Base-by-base conservation (phyloP, 2,888 invertebrate species). In the Hydropsyche betteni region DNA sequence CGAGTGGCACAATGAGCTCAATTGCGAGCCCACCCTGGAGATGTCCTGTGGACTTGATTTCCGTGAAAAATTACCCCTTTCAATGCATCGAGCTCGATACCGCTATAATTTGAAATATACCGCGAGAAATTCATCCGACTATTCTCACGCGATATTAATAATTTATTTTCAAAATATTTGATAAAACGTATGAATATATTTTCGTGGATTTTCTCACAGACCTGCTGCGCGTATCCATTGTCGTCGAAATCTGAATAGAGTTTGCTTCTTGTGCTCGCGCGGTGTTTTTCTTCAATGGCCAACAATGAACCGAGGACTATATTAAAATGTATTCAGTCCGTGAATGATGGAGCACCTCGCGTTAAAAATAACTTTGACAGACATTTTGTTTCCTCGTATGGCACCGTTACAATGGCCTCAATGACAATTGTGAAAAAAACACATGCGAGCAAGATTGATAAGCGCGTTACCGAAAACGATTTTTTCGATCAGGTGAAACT, bases 311-410 rank as follows among this genome's bases (percentile, higher is more conserved):
- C 55, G 61, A 74, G 51, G 78, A 77, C 76, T 78, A 74, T 76
- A 79, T 79, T 79, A 79, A 79, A 79, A 76, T 77, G 76, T 71
- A 79, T 79, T 79, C 79, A 79, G 50, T 55, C 12, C 55, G 61
- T 68, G 75, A 79, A 79, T 79, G 79, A 79, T 79, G 76, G 76
- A 79, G 76, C 69, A 74, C 75, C 44, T 44, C 71, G 77, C 33
- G 76, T 44, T 75, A 75, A 77, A 44, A 44, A 74, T 76, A 72
- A 68, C 36, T 58, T 72, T 64, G 75, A 74, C 72, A 51, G 58
- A 51, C 74, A 74, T 76, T 76, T 74, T 76, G 72, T 58, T 69
- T 74, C 61, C 72, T 38, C 55, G 70, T 34, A 38, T 24, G 44
- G 61, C 44, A 61, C 61, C 61, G 55, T 72, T 61, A 72, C 72